phyloP scores from a whole-genome alignment of 2,888 invertebrate species.

The Dryadula phaetusa region DNA sequence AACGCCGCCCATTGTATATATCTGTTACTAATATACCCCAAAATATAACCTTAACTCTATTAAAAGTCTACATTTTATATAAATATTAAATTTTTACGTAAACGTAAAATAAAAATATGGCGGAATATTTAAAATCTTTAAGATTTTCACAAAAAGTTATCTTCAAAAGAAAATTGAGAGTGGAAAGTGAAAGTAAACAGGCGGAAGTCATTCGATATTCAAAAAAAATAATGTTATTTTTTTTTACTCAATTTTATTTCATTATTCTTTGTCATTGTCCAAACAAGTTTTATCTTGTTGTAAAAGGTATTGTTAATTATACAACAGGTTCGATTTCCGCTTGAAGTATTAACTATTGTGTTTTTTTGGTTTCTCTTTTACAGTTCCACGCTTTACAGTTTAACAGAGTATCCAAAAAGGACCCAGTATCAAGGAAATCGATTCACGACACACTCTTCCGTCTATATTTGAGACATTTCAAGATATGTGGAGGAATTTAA shows the following conservation, averaged over 20 bases:
- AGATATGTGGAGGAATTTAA: no score
- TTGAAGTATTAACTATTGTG: background rate
- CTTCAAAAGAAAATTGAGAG: slow-evolving; percentile 13
- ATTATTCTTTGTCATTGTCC: background rate
- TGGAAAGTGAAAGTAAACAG: slow-evolving; percentile 15
- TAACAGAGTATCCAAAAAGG: no score
- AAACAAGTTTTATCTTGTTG: background rate
- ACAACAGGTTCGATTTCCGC: background rate
- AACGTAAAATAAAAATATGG: background rate
- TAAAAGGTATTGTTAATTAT: slow-evolving; percentile 5
- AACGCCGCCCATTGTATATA: no score
- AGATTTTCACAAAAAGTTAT: background rate
- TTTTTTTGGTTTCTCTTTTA: no score
- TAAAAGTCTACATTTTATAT: no score
- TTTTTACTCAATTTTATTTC: background rate
- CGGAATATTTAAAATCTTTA: background rate
- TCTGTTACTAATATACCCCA: no score
- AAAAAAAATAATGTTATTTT: background rate
- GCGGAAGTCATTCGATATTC: background rate
- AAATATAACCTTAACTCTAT: no score
- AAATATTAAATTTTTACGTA: no score
- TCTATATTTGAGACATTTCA: no score
- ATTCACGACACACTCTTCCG: no score
- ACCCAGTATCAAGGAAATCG: no score
- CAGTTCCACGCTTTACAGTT: no score